Percentiles rank a stretch among this genome's conserved stretches.
These are phyloP conservation scores for Intellagama lesueurii DNA, from an alignment of 2,797 vertebrate genomes.

Conservation along the genomic window DNA sequence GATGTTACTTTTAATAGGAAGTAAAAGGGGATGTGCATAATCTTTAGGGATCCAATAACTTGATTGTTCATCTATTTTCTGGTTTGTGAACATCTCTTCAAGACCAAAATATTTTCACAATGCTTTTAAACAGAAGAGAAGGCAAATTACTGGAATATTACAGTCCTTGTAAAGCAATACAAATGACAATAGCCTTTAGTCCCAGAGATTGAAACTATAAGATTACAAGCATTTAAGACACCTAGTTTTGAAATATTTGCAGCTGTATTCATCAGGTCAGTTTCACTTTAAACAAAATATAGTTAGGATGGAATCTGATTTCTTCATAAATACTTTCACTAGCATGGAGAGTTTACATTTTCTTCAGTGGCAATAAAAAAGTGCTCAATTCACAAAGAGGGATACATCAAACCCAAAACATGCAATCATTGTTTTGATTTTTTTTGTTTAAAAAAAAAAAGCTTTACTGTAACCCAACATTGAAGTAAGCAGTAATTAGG, in stretches of 20 bases:
- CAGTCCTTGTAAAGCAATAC: conserved; percentile 67
- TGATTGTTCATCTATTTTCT: conserved; percentile 65
- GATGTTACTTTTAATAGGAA: conserved; percentile 71
- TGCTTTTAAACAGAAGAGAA: conserved; percentile 61
- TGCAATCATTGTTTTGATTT: conserved; percentile 75
- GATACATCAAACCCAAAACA: conserved; percentile 82
- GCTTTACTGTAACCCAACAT: conserved; percentile 83
- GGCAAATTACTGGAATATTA: conserved; percentile 43
- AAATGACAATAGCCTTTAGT: conserved; percentile 61
- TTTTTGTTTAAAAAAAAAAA: conserved; percentile 59
- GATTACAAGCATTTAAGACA: conserved; percentile 69
- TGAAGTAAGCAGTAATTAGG: conserved; percentile 80
- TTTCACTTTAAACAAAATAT: conserved; percentile 58
- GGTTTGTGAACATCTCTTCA: conserved; percentile 57
- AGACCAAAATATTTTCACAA: conserved; percentile 52
- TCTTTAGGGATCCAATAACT: conserved; percentile 59
- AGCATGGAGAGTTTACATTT: conserved; percentile 64
- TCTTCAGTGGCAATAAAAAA: conserved; percentile 75
- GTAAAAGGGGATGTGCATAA: conserved; percentile 25
- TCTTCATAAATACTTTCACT: conserved; percentile 62
- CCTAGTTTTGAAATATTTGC: conserved; percentile 66
- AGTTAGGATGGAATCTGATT: conserved; percentile 65
- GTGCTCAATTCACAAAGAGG: conserved; percentile 76
- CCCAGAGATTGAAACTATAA: conserved; percentile 64
- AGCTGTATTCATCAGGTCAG: conserved; percentile 58